A percentile compares a stretch with the other conserved stretches of the same genome.
Evolutionary conservation across 2,113 vertebrate species (phyloP).

Genomic region (Bucco capensis): DNA sequence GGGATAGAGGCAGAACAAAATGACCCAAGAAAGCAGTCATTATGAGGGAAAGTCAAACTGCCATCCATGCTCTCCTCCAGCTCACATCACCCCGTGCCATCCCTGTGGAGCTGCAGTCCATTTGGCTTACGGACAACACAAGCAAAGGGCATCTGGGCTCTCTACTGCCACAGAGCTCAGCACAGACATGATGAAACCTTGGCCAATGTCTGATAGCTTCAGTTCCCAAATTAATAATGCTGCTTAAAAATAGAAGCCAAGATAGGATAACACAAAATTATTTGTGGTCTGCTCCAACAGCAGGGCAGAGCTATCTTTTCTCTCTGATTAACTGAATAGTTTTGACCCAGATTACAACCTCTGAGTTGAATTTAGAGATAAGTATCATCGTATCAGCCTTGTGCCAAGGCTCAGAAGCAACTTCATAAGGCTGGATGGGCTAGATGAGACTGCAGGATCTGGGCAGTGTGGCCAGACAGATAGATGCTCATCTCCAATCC

Average conservation of each 20-base stretch:
- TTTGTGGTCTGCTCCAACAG: background rate
- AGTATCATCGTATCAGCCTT: background rate
- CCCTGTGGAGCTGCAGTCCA: fast-evolving
- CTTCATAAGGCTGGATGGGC: background rate
- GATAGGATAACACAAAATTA: background rate
- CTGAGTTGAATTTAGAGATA: background rate
- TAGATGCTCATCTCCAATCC: background rate
- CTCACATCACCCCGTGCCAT: background rate
- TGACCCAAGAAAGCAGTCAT: background rate
- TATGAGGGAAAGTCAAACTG: background rate
- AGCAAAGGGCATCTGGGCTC: background rate
- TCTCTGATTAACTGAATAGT: background rate
- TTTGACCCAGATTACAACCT: background rate
- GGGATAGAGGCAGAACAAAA: background rate
- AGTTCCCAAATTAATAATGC: background rate
- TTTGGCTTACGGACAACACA: fast-evolving
- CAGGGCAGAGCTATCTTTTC: background rate
- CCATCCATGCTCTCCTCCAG: fast-evolving
- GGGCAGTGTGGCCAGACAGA: fast-evolving
- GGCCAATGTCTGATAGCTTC: background rate
- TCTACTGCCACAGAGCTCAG: background rate
- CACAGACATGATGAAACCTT: background rate
- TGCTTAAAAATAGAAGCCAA: background rate
- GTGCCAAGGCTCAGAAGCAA: background rate
- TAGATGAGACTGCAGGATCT: background rate